Evolutionary conservation across 2,113 vertebrate species (phyloP), one percentile per base, ranked within the genome.

Genomic region (Poecilia latipinna): DNA sequence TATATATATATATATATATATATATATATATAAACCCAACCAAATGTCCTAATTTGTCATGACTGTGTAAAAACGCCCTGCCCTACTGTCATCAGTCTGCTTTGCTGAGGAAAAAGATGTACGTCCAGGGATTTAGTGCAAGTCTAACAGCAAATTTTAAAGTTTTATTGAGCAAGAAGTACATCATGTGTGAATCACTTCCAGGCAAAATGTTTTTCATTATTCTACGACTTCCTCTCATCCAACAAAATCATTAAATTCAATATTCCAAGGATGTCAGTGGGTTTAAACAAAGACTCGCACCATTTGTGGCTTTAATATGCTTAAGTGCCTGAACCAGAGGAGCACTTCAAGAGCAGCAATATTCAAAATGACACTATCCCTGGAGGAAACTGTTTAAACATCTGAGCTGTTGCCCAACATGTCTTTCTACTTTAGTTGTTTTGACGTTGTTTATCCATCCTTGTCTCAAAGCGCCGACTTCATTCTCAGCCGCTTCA

Each of bases 391-490:
- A 83, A 86, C 42, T 69, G 72, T 82, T 88, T 78, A 88, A 91
- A 84, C 81, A 85, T 91, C 78, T 77, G 75, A 85, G 69, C 65
- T 24, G 39, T 90, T 91, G 79, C 88, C 83, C 84, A 86, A 88
- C 85, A 81, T 72, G 67, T 79, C 80, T 90, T 85, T 90, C 74
- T 89, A 83, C 80, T 81, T 91, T 80, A 88, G 74, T 84, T 89
- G 86, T 90, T 92, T 90, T 83, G 85, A 86, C 88, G 90, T 89
- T 92, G 91, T 93, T 93, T 93, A 92, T 93, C 82, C 89, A 86
- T 89, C 88, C 85, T 84, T 76, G 88, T 90, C 88, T 90, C 39
- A 70, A 80, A 90, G 85, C 79, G 74, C 78, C 37, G 72, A 80
- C 80, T 91, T 87, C 82, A 78, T 83, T 80, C 73, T 84, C 82